Evolutionary conservation across 2,888 invertebrate genomes (phyloP), one percentile per base, ranked within the genome.

Genomic region (Cryptosula pallasiana): DNA sequence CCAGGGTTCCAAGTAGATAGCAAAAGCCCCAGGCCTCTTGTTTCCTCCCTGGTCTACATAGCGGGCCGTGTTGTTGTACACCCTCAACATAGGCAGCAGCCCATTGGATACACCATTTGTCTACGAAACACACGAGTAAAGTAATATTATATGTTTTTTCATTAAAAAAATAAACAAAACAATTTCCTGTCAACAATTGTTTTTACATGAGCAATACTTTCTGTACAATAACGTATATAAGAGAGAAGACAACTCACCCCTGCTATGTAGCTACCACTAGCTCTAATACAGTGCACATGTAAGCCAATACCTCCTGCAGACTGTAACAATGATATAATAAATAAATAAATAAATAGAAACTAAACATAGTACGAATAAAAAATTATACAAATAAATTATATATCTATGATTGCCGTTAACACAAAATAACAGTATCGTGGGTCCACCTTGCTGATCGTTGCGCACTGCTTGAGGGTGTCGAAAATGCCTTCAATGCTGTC

Each of bases 21-120:
- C 96, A 87, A 98, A 96, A 1, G 97, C 97, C 29, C 98, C 98
- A 0, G 97, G 97, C 75, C 97, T 87, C 80, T 97, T 97, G 81
- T 96, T 96, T 69, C 97, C 97, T 29, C 97, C 96, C 87, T 99
- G 98, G 84, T 97, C 96, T 0, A 98, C 96, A 86, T 97, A 98
- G 76, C 94, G 88, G 0, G 97, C 96, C 1, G 95, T 94, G 81
- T 95, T 94, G 83, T 98, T 98, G 83, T 90, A 99, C 0, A 98
- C 95, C 75, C 95, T 87, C 57, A 99, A 86, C 93, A 83, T 94
- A 0, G 98, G 98, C 45, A 99, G 91, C 54, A 99, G 86, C 0
- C 99, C 99, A 86, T 96, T 97, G 0, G 97, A 96, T 35, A 90
- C 89, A 20, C 95, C 97, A 87, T 95, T 93, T 1, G 96, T 97